phyloP scores from a whole-genome alignment of 2,797 vertebrate species.

The Smutsia gigantea region DNA sequence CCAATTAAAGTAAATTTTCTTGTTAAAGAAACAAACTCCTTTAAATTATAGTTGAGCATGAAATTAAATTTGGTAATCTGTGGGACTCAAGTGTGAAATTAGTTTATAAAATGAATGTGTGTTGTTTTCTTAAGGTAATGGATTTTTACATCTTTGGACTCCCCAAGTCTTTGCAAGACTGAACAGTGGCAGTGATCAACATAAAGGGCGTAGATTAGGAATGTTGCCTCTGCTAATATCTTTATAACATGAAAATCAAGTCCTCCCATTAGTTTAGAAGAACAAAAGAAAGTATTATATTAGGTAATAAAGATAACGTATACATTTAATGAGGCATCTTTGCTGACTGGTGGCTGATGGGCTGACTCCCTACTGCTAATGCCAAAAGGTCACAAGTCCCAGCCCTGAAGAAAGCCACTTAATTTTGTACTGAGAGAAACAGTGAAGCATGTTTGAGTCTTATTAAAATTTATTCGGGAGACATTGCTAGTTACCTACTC shows the following conservation, averaged over 20 bases:
- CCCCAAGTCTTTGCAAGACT: conserved; percentile 13
- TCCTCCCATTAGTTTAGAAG: conserved; percentile 30
- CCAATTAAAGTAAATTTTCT: conserved; percentile 29
- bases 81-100: conserved; percentile 66
- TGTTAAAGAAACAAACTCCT: conserved; percentile 33
- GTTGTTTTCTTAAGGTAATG: conserved; percentile 8
- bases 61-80: conserved; percentile 56
- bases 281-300: neutral
- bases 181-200: neutral
- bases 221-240: neutral
- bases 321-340: conserved; percentile 15
- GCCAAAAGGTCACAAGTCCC: neutral
- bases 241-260: neutral
- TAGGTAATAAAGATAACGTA: conserved; percentile 41
- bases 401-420: neutral
- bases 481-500: neutral
- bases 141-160: conserved; percentile 47
- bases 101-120: conserved; percentile 49
- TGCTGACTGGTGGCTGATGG: neutral
- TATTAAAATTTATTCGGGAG: neutral
- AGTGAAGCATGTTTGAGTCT: neutral
- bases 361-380: neutral
- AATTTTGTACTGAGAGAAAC: conserved; percentile 25
- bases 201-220: neutral
- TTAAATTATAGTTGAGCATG: conserved; percentile 50